phyloP scores from a whole-genome alignment of 2,888 invertebrate genomes.

The Protonemura montana region DNA sequence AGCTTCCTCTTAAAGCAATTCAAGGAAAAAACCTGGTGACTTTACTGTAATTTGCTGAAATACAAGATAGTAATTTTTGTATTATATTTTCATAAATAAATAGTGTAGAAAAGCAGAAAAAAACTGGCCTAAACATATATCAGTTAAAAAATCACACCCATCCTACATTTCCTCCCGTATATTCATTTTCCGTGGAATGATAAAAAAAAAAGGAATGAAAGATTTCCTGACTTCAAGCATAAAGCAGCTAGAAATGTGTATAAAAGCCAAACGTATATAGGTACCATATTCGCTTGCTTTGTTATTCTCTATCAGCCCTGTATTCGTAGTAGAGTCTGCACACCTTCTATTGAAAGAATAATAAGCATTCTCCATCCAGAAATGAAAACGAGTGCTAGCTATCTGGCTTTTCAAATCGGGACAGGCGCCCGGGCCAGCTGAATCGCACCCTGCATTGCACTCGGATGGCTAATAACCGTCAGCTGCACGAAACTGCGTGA shows the following conservation, averaged over 20 bases:
- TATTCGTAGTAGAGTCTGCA: not conserved
- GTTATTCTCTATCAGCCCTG: not conserved
- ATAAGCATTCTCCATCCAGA: not conserved
- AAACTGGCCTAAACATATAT: not conserved
- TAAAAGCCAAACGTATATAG: not conserved
- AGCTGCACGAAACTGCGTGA: constrained; percentile 38
- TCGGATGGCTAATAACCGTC: constrained; percentile 19
- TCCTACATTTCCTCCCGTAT: not conserved
- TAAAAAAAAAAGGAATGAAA: not conserved
- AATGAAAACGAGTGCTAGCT: not conserved
- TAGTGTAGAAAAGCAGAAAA: constrained; percentile 59
- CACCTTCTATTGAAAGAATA: not conserved
- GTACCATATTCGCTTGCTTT: not conserved
- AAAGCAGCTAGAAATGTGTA: not conserved
- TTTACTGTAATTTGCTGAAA: constrained; percentile 50
- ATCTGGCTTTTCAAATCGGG: constrained; percentile 26
- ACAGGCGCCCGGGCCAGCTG: constrained; percentile 28
- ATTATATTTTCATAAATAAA: constrained; percentile 65
- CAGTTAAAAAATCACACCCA: not conserved
- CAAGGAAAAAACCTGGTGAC: not conserved
- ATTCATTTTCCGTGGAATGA: not conserved
- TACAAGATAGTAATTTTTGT: constrained; percentile 63
- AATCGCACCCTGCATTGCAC: constrained; percentile 1
- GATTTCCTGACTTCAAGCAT: not conserved
- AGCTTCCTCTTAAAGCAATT: not conserved